A percentile compares a stretch with the other conserved stretches of the same genome.
Evolutionary conservation across 2,797 vertebrate genomes (phyloP).

Genomic region (Crenuchus spilurus): DNA sequence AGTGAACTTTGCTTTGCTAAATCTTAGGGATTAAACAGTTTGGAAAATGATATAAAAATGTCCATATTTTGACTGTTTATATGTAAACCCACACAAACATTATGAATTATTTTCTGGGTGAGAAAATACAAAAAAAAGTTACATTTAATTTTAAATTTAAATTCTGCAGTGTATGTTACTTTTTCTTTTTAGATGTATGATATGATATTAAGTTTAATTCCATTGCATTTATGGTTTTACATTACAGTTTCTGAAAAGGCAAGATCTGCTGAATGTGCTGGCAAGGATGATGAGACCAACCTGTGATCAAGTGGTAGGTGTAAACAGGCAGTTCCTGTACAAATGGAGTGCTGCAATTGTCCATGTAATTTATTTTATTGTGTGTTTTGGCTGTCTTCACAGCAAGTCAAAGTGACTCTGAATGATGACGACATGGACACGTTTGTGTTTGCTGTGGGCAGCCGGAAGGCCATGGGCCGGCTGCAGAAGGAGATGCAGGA

Average conservation of each 20-base stretch:
- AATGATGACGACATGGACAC: slow-evolving; percentile 99
- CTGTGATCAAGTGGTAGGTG: slow-evolving; percentile 94
- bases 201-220: not conserved
- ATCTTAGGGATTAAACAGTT: too few relatives aligned
- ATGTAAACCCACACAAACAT: too few relatives aligned
- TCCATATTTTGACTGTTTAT: too few relatives aligned
- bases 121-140: too few relatives aligned
- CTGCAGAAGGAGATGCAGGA: slow-evolving; percentile 99
- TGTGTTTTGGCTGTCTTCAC: too few relatives aligned
- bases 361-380: too few relatives aligned
- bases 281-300: slow-evolving; percentile 97
- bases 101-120: too few relatives aligned
- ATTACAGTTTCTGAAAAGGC: slow-evolving; percentile 95
- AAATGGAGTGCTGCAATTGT: too few relatives aligned
- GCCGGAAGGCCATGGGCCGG: slow-evolving; percentile 90
- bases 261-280: slow-evolving; percentile 95
- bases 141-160: too few relatives aligned
- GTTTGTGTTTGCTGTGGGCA: slow-evolving; percentile 96
- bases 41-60: too few relatives aligned
- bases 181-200: not conserved
- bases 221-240: slow-evolving; percentile 5
- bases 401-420: slow-evolving; percentile 99
- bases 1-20: too few relatives aligned
- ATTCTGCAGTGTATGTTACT: too few relatives aligned
- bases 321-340: not conserved